Base-by-base conservation (phyloP, 2,797 vertebrate species). In the Schizopygopsis malacanthus region DNA sequence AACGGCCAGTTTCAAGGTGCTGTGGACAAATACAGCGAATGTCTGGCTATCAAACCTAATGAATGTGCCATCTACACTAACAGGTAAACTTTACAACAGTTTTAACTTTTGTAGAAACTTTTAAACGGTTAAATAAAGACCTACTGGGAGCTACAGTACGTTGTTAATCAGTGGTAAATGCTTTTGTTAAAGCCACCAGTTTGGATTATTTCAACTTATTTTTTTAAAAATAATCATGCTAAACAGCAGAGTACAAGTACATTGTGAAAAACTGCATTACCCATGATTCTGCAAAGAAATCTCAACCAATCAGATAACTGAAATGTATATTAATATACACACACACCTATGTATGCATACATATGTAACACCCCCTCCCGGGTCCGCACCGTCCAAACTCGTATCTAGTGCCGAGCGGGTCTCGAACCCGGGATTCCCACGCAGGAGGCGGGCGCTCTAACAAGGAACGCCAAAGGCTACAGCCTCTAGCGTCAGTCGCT, bases 31-130 rank as follows among this genome's bases (percentile, higher is more conserved):
- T 99, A 99, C 93, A 96, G 72, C 0, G 96, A 97, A 88, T 99
- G 97, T 91, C 92, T 99, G 78, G 86, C 92, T 61, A 89, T 98
- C 54, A 98, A 97, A 92, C 87, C 94, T 0, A 90, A 94, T 1
- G 97, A 98, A 84, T 97, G 96, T 89, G 85, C 94, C 0, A 82
- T 99, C 89, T 98, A 96, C 92, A 99, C 98, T n/a, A 99, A 99
- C 96, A 98, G 98, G 98, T 97, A 94, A 72, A 63, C 41, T 50
- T 37, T 13, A 33, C 39, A n/a, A n/a, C n/a, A n/a, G n/a, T n/a
- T n/a, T n/a, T n/a, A n/a, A n/a, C n/a, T n/a, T n/a, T n/a, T n/a
- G n/a, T n/a, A n/a, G n/a, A n/a, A n/a, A n/a, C 10, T 25, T 59
- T n/a, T 61, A 59, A 59, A n/a, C 54, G 0, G 52, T 54, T 59